Evolutionary conservation across 2,113 vertebrate genomes (phyloP), one percentile per base, ranked within the genome.

Genomic region (Dolichallabes microphthalmus): DNA sequence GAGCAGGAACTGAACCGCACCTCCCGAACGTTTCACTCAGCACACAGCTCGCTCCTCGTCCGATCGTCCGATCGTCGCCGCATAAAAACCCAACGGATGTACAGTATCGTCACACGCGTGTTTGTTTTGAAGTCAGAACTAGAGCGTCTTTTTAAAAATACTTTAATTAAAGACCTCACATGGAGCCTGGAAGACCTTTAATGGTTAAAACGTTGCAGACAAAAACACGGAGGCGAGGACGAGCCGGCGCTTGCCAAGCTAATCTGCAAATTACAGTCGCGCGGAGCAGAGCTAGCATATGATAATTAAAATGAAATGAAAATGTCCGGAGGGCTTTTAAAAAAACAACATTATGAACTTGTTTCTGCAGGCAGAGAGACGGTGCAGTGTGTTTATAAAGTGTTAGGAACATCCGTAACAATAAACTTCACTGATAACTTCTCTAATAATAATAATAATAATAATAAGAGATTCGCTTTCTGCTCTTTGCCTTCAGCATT

Each of bases 181-280:
- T 82, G 15, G 74, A 32, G 80, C 61, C 55, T 61, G 74, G 64
- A 69, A 86, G 83, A 88, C 27, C 52, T 20, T 39, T 39, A 85
- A 80, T 63, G 58, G n/a, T 77, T 57, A 39, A 88, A 90, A 77
- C 57, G 82, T 88, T 83, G 79, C 53, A 87, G 84, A 85, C 76
- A 61, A 80, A 74, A 89, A 88, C 87, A 87, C 87, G 82, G 87
- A 91, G 76, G 83, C 86, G 79, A 81, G 92, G 92, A 87, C 91
- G 87, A 89, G 93, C 91, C 90, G 87, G 86, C 91, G 92, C 93
- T 94, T 92, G 94, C 89, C 91, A 45, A 80, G 88, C 85, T 90
- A 82, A 94, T 91, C 86, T 92, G 79, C 87, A 89, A 91, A 88
- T 87, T 92, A 93, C 92, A 86, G 73, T 83, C 78, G 89, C 91